Evolutionary conservation across 2,888 invertebrate genomes (phyloP).

Genomic region (Pseudococcus longispinus): DNA sequence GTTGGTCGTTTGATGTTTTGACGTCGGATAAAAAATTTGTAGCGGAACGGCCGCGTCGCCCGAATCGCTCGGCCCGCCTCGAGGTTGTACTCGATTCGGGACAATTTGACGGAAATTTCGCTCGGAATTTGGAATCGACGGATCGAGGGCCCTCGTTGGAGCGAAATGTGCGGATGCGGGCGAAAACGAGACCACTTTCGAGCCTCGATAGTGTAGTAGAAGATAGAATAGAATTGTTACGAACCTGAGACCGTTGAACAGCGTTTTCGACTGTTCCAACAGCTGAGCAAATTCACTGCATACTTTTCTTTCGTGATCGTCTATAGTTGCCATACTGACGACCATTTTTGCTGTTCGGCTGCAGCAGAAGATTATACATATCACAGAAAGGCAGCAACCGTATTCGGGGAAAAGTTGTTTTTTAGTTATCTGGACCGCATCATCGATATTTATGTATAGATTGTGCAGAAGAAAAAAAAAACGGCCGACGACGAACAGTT

Average conservation of each 20-base stretch:
- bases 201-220: not conserved
- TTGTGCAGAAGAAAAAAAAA: not conserved
- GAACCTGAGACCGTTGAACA: constrained; percentile 93
- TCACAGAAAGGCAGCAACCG: constrained; percentile 52
- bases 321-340: constrained; percentile 74
- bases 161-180: no score
- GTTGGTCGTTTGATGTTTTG: constrained; percentile 22
- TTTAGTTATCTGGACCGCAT: constrained; percentile 37
- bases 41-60: not conserved
- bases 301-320: constrained; percentile 87
- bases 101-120: no score
- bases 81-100: no score
- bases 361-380: constrained; percentile 54
- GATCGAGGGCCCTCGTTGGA: no score
- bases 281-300: constrained; percentile 96
- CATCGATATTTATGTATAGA: constrained; percentile 8
- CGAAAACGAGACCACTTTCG: no score
- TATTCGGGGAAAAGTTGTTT: constrained; percentile 6
- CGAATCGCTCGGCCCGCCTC: not conserved
- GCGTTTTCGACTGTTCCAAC: constrained; percentile 94
- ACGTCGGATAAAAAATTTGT: not conserved
- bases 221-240: constrained; percentile 26
- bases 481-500: not conserved
- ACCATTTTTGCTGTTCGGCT: constrained; percentile 59
- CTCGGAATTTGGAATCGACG: no score